phyloP scores from a whole-genome alignment of 2,113 vertebrate species.

The Sarotherodon lohbergeri region DNA sequence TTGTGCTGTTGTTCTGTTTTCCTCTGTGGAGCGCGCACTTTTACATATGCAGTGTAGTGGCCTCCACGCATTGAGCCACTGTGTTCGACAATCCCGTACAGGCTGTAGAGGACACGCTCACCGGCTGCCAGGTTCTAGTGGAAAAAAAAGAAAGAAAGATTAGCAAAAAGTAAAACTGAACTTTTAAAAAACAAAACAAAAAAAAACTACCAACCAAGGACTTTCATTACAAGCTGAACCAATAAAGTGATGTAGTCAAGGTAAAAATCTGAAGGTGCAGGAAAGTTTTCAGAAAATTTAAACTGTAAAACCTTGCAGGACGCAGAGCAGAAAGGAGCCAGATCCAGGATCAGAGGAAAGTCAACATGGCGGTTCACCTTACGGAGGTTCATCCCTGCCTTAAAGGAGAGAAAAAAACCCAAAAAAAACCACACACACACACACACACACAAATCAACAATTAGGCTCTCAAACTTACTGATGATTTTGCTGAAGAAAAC shows the following conservation, averaged over 20 bases:
- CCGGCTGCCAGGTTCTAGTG: constrained; percentile 79
- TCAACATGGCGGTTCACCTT: constrained; percentile 97
- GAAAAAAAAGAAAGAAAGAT: background rate
- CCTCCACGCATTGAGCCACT: constrained; percentile 94
- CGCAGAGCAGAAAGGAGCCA: constrained; percentile 92
- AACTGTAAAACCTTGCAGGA: constrained; percentile 79
- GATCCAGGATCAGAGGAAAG: constrained; percentile 87
- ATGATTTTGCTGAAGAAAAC: background rate
- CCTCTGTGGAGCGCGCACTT: constrained; percentile 83
- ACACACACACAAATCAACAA: background rate
- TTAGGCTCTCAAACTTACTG: background rate
- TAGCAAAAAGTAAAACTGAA: background rate
- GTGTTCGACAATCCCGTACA: constrained; percentile 95
- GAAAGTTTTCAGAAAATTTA: background rate
- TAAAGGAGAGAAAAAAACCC: background rate
- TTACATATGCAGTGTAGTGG: constrained; percentile 92
- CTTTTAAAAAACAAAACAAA: background rate
- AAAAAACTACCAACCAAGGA: background rate
- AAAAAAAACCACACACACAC: background rate
- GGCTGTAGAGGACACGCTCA: constrained; percentile 85
- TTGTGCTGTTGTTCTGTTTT: constrained; percentile 77
- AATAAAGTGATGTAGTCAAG: background rate
- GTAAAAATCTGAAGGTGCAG: background rate
- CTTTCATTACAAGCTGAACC: background rate
- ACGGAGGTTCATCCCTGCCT: constrained; percentile 92